Percentiles rank a stretch among this genome's conserved stretches.
Evolutionary conservation across 2,797 vertebrate genomes (phyloP).

Genomic region (Eospalax fontanierii): DNA sequence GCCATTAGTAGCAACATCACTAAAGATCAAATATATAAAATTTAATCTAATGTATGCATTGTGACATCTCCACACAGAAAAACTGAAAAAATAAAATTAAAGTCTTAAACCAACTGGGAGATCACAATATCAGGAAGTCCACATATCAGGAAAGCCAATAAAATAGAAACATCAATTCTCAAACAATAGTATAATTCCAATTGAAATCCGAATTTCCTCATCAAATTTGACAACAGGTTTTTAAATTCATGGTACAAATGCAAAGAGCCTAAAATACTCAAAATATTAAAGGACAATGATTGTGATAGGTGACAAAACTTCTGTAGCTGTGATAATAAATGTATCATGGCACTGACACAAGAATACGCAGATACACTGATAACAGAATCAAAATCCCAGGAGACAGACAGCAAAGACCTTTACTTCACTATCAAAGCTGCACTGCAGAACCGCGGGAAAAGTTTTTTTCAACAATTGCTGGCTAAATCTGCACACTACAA

Average conservation of each 20-base stretch:
- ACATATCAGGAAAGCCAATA: not conserved
- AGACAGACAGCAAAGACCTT: not conserved
- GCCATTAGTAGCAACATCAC: not conserved
- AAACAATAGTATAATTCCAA: constrained; percentile 31
- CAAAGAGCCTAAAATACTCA: not conserved
- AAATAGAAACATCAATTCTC: not conserved
- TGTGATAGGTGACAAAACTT: not conserved
- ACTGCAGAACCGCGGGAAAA: not conserved
- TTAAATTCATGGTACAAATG: constrained; percentile 20
- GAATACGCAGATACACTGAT: not conserved
- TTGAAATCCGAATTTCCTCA: constrained; percentile 23
- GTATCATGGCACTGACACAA: not conserved
- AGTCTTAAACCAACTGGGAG: not conserved
- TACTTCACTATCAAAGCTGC: constrained; percentile 32
- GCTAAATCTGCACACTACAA: not conserved
- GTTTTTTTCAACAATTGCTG: not conserved
- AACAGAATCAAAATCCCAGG: not conserved
- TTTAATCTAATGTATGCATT: not conserved
- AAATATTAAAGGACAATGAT: constrained; percentile 34
- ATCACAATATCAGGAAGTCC: not conserved
- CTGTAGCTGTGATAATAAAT: not conserved
- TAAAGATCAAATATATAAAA: constrained; percentile 21
- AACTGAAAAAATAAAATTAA: constrained; percentile 5
- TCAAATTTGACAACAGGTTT: constrained; percentile 1
- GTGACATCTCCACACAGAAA: not conserved